Conservation (phyloP, 2,113 vertebrate genomes). For the Dicaeum eximium region DNA sequence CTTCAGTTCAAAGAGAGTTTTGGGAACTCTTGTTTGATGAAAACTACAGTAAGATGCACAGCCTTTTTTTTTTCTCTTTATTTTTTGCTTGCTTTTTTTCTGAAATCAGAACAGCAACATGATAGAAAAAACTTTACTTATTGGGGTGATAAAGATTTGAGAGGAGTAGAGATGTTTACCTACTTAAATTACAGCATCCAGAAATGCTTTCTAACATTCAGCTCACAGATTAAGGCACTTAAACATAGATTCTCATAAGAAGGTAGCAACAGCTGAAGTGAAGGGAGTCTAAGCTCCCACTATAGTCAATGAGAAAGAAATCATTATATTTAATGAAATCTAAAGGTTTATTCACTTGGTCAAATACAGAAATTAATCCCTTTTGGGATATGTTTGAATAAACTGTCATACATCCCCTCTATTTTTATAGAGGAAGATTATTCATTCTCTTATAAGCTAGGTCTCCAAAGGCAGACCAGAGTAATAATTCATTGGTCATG, state of each 20-base stretch:
- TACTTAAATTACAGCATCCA: background rate
- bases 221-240: background rate
- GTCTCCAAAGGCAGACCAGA: background rate
- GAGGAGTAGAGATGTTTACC: background rate
- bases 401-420: background rate
- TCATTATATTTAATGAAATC: background rate
- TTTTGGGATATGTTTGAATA: background rate
- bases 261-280: background rate
- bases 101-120: background rate
- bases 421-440: background rate
- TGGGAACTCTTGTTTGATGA: background rate
- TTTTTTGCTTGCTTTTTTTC: background rate
- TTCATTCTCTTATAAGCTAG: background rate
- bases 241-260: background rate
- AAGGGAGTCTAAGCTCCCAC: background rate
- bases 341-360: background rate
- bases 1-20: background rate
- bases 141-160: background rate
- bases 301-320: background rate
- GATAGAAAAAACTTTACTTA: background rate
- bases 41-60: background rate
- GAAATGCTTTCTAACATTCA: background rate
- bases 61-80: accelerated
- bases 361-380: background rate
- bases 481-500: background rate